Conservation (phyloP, 1,140 invertebrate genomes). For the Vanessa atalanta region DNA sequence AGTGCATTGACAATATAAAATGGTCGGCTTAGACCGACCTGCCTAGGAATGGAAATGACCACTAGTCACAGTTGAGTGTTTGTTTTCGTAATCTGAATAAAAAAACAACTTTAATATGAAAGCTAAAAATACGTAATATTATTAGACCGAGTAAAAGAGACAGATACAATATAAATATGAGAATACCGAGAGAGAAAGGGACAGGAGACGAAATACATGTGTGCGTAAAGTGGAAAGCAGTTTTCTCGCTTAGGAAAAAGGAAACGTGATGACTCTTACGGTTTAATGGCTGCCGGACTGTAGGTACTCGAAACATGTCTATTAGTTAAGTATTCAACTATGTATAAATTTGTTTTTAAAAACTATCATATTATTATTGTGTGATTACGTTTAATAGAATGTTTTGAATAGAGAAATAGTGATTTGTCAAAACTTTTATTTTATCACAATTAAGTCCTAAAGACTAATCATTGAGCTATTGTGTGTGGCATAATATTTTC, state of each 20-base stretch:
- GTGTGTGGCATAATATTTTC: too few species aligned
- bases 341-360: too few species aligned
- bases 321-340: background rate
- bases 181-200: background rate
- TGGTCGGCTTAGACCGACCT: too few species aligned
- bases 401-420: too few species aligned
- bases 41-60: too few species aligned
- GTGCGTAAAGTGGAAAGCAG: slow-evolving; percentile 40
- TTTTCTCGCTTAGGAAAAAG: slow-evolving; percentile 40
- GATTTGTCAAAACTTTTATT: too few species aligned
- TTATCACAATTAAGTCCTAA: too few species aligned
- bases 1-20: too few species aligned
- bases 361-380: too few species aligned
- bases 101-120: background rate
- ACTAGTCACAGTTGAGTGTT: too few species aligned
- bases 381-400: background rate
- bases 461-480: too few species aligned
- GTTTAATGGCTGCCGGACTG: slow-evolving; percentile 33
- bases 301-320: background rate
- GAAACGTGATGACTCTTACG: slow-evolving; percentile 33
- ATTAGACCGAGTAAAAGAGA: slow-evolving; percentile 5
- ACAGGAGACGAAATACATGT: slow-evolving; percentile 7
- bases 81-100: too few species aligned
- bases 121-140: background rate
- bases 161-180: background rate